These are phyloP conservation scores for Sycophaga agraensis DNA, from an alignment of 1,140 invertebrate species.

Conservation along the genomic window DNA sequence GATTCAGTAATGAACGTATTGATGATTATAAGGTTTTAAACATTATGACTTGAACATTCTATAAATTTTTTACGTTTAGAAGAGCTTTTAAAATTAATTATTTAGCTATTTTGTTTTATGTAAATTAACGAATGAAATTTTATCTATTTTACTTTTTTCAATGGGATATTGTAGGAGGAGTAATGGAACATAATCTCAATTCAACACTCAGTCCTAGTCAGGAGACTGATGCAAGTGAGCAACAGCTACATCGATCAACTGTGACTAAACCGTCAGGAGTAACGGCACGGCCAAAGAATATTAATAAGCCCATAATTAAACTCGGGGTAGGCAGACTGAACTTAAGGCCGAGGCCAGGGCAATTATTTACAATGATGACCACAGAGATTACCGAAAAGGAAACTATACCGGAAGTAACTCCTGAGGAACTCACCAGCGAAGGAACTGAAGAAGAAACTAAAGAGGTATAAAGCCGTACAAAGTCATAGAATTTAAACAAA, in stretches of 20 bases:
- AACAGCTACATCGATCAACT: constrained; percentile 31
- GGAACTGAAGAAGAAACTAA: constrained; percentile 56
- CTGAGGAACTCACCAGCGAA: constrained; percentile 55
- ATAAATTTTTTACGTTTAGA: too few species aligned
- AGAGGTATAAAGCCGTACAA: too few species aligned
- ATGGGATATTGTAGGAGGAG: constrained; percentile 29
- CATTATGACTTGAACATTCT: too few species aligned
- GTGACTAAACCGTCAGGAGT: constrained; percentile 37
- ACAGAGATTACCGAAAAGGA: too few species aligned
- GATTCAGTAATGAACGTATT: too few species aligned
- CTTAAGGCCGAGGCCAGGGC: constrained; percentile 56
- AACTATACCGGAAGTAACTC: constrained; percentile 40
- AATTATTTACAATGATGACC: constrained; percentile 54
- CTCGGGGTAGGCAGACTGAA: constrained; percentile 63
- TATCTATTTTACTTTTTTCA: too few species aligned
- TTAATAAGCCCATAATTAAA: constrained; percentile 44
- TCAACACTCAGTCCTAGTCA: constrained; percentile 35
- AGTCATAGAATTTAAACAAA: too few species aligned
- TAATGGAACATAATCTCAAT: constrained; percentile 32
- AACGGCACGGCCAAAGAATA: constrained; percentile 46
- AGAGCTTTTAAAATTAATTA: too few species aligned
- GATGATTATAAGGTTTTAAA: too few species aligned
- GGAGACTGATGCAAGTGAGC: constrained; percentile 12
- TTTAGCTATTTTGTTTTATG: constrained; percentile 35
- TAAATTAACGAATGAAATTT: constrained; percentile 23